Evolutionary conservation across 92 coral and sea anemone species (phyloP).

Genomic region (Umimayanthus kanabou): DNA sequence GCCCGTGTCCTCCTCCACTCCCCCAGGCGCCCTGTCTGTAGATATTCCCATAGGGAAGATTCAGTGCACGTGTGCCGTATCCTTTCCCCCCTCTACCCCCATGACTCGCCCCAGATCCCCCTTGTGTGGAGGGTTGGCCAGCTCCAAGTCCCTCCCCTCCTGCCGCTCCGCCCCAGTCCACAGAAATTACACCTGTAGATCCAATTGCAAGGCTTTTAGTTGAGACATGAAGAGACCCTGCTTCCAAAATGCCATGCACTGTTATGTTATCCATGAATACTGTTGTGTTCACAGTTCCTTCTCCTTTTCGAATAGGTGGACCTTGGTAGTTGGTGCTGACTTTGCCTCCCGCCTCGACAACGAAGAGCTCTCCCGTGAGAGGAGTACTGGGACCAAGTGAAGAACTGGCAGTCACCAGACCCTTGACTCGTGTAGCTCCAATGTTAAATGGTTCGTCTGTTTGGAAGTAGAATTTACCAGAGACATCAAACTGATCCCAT

Average conservation of each 20-base stretch:
- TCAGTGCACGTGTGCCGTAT: constrained; percentile 51
- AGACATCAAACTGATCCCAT: constrained; percentile 62
- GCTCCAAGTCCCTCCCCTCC: constrained; percentile 70
- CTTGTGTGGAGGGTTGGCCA: constrained; percentile 54
- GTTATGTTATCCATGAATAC: constrained; percentile 43
- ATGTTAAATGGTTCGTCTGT: constrained; percentile 60
- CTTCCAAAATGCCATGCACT: constrained; percentile 60
- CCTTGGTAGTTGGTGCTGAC: constrained; percentile 62
- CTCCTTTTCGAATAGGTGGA: constrained; percentile 37
- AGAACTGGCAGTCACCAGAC: constrained; percentile 53
- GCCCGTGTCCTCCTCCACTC: constrained; percentile 78
- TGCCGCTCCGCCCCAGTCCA: constrained; percentile 66
- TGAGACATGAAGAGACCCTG: constrained; percentile 61
- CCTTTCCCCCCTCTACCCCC: constrained; percentile 82
- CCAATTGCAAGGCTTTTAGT: constrained; percentile 48
- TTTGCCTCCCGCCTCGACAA: constrained; percentile 54
- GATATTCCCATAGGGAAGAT: constrained; percentile 69
- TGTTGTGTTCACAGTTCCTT: constrained; percentile 55
- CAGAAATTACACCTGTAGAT: constrained; percentile 55
- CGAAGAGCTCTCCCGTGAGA: constrained; percentile 57
- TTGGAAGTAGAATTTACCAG: constrained; percentile 58
- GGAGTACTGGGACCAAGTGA: constrained; percentile 58
- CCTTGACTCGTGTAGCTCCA: constrained; percentile 55
- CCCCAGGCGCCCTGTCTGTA: constrained; percentile 72
- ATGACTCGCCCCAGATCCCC: constrained; percentile 75